Base-by-base conservation (phyloP, 1,140 invertebrate genomes). In the Pseudomyrmex flavicornis region DNA sequence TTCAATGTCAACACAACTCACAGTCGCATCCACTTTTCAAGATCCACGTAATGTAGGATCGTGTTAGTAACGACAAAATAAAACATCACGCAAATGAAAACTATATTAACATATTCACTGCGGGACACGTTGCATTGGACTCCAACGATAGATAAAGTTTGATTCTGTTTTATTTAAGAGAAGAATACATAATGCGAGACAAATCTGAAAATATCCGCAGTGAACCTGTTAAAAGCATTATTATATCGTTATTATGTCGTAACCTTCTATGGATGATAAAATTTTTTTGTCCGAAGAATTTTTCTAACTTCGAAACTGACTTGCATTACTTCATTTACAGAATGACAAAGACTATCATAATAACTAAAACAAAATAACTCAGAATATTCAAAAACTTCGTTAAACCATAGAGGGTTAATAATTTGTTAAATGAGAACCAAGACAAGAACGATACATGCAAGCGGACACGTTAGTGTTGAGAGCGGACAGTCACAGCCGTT, bases 381-480 rank as follows among this genome's bases (percentile, higher is more conserved):
- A 20, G 50, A 13, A 56, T 35, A n/a, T 75, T 52, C 1, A 65
- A 73, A 73, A 62, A 69, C 74, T 20, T 68, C 9, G 52, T 70
- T 52, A 68, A 68, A 46, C 83, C 72, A 76, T 72, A 70, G 76
- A 70, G 54, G 46, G n/a, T 80, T 85, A 72, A 74, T 56, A 77
- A 35, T 35, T 48, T 69, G 62, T 59, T 59, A 77, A 85, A 65
- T 69, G 75, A 88, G 74, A 82, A 62, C 74, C 44, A 46, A 77
- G 44, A 83, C 56, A 65, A 85, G 62, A 77, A 90, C 74, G 82
- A 87, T 72, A 80, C 85, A 90, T 84, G 88, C 89, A 89, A 83
- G 86, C 88, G 89, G 58, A 84, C 62, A 84, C 76, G 82, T 90
- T 91, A 86, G 63, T 84, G 48, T 70, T 80, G 8, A 50, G 65